Percentiles rank a stretch among this genome's conserved stretches.
These are phyloP conservation scores for Bombus impatiens DNA, from an alignment of 1,140 invertebrate species.

Conservation along the genomic window DNA sequence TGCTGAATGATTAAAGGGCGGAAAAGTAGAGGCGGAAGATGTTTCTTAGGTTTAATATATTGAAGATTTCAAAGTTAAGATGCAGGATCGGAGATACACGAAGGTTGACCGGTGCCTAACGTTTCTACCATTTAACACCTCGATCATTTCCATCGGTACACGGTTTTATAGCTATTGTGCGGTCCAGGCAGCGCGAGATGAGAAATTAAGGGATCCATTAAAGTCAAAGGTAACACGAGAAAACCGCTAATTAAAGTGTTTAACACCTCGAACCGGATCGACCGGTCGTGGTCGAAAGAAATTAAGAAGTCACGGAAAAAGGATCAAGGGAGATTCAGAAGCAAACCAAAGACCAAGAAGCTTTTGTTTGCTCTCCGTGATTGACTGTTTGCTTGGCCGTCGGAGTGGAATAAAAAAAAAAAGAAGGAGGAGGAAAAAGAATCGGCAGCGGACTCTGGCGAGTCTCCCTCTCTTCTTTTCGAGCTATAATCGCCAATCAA, in stretches of 20 bases:
- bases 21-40: too few species aligned
- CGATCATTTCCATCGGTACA: slow-evolving; percentile 44
- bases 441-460: background rate
- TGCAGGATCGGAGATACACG: background rate
- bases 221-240: slow-evolving; percentile 55
- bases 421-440: slow-evolving; percentile 27
- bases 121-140: slow-evolving; percentile 64
- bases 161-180: slow-evolving; percentile 55
- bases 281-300: slow-evolving; percentile 45
- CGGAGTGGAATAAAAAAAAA: background rate
- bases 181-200: slow-evolving; percentile 46
- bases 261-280: slow-evolving; percentile 68
- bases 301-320: slow-evolving; percentile 58
- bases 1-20: too few species aligned
- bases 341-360: slow-evolving; percentile 23
- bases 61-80: background rate
- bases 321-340: slow-evolving; percentile 53
- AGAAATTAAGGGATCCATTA: slow-evolving; percentile 70
- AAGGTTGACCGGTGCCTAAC: slow-evolving; percentile 37
- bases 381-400: slow-evolving; percentile 55
- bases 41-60: background rate
- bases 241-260: slow-evolving; percentile 69
- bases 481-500: slow-evolving; percentile 75
- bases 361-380: slow-evolving; percentile 63
- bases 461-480: slow-evolving; percentile 20